phyloP scores from a whole-genome alignment of 2,113 vertebrate genomes.

The Eira barbara region DNA sequence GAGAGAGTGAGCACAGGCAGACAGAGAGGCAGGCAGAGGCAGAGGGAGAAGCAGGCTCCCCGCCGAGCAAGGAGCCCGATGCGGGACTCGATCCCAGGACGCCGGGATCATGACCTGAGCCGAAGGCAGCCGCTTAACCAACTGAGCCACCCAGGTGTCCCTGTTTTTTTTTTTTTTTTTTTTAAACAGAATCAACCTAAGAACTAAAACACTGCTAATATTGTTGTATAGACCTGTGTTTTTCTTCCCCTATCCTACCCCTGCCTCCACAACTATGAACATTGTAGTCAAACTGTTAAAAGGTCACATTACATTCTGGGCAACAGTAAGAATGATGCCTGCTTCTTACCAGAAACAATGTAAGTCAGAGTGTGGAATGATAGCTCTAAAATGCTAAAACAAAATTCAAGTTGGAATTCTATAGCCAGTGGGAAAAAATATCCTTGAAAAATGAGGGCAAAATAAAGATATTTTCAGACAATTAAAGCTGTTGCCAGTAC shows the following conservation, averaged over 20 bases:
- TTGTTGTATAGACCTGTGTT: not conserved
- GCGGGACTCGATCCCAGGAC: too few species aligned
- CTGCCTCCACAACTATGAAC: not conserved
- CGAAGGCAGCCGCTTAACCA: too few species aligned
- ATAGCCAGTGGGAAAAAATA: not conserved
- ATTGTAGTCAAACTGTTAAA: not conserved
- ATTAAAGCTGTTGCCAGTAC: not conserved
- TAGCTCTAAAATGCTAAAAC: constrained; percentile 14
- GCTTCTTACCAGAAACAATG: not conserved
- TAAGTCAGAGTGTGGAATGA: not conserved
- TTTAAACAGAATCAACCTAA: not conserved
- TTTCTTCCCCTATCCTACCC: not conserved
- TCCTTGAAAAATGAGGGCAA: constrained; percentile 29
- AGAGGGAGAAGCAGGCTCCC: too few species aligned
- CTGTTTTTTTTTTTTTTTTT: not conserved
- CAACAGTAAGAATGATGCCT: not conserved
- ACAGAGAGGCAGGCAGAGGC: too few species aligned
- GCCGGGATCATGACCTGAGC: too few species aligned
- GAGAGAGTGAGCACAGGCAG: too few species aligned
- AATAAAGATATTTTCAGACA: not conserved
- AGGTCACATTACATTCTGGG: not conserved
- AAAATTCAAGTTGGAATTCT: constrained; percentile 9
- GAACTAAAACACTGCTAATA: not conserved
- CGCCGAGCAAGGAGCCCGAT: too few species aligned
- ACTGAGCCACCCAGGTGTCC: too few species aligned